Evolutionary conservation across 2,888 invertebrate genomes (phyloP).

Genomic region (Heliconius sara): DNA sequence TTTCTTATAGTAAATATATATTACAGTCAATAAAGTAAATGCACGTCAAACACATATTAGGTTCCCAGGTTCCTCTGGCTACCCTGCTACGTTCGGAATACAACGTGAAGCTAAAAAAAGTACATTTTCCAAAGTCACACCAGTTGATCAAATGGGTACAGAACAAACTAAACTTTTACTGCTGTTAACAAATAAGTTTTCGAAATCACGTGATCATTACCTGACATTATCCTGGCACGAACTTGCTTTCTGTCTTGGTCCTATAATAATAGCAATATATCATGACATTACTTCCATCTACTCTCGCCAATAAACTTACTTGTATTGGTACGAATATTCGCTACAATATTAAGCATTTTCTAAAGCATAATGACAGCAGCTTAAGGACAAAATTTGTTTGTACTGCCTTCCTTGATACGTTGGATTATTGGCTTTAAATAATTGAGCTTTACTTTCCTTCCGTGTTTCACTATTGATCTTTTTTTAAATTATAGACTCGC

Average conservation of each 20-base stretch:
- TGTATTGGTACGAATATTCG: constrained; percentile 41
- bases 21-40: too few species aligned
- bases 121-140: constrained; percentile 3
- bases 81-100: too few species aligned
- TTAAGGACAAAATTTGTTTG: constrained; percentile 43
- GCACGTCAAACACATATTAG: too few species aligned
- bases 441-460: constrained; percentile 49
- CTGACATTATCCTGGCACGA: constrained; percentile 63
- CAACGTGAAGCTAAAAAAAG: not conserved
- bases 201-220: constrained; percentile 69
- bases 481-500: constrained; percentile 49
- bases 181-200: constrained; percentile 32
- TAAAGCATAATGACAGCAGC: constrained; percentile 29
- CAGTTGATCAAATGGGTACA: not conserved
- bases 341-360: constrained; percentile 37
- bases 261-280: constrained; percentile 47
- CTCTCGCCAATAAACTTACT: constrained; percentile 50
- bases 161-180: constrained; percentile 33
- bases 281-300: constrained; percentile 54
- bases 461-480: constrained; percentile 58
- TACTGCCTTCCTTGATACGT: constrained; percentile 34
- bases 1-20: too few species aligned
- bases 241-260: constrained; percentile 50
- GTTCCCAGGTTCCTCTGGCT: too few species aligned
- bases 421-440: constrained; percentile 49